A percentile compares a stretch with the other conserved stretches of the same genome.
Evolutionary conservation across 1,140 invertebrate genomes (phyloP).

Genomic region (Penaeus indicus): DNA sequence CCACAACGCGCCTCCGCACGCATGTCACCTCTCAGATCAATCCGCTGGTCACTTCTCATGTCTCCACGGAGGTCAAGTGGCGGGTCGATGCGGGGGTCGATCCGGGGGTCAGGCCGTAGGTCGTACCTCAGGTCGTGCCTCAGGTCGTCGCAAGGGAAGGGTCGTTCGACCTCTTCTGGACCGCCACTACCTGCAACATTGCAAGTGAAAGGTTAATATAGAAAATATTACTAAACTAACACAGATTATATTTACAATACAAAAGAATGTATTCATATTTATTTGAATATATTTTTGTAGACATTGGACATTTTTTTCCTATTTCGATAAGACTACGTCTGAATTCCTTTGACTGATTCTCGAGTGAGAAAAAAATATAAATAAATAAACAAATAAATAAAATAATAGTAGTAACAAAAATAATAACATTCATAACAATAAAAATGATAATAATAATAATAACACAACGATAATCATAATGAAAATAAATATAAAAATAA

Average conservation of each 20-base stretch:
- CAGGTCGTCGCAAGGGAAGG: slow-evolving; percentile 33
- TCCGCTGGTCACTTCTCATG: slow-evolving; percentile 25
- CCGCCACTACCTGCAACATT: slow-evolving; percentile 39
- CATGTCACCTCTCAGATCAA: background rate
- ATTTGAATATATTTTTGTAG: too few species aligned
- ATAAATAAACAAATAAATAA: too few species aligned
- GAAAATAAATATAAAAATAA: too few species aligned
- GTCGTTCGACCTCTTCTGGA: slow-evolving; percentile 41
- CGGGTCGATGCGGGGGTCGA: slow-evolving; percentile 42
- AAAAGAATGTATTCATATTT: background rate
- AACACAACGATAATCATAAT: too few species aligned
- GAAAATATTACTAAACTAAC: background rate
- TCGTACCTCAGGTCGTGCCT: slow-evolving; percentile 46
- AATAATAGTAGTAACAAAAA: too few species aligned
- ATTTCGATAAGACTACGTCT: too few species aligned
- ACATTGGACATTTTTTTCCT: too few species aligned
- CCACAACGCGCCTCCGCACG: slow-evolving; percentile 19
- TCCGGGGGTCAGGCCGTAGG: slow-evolving; percentile 22
- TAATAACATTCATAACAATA: too few species aligned
- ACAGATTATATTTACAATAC: background rate
- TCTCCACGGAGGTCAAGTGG: slow-evolving; percentile 47
- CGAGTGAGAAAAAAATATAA: too few species aligned
- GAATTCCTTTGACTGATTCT: too few species aligned
- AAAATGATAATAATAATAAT: too few species aligned
- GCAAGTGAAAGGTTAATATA: too few species aligned